Conservation (phyloP, 1,140 invertebrate species). For the Papilio aristodemus region DNA sequence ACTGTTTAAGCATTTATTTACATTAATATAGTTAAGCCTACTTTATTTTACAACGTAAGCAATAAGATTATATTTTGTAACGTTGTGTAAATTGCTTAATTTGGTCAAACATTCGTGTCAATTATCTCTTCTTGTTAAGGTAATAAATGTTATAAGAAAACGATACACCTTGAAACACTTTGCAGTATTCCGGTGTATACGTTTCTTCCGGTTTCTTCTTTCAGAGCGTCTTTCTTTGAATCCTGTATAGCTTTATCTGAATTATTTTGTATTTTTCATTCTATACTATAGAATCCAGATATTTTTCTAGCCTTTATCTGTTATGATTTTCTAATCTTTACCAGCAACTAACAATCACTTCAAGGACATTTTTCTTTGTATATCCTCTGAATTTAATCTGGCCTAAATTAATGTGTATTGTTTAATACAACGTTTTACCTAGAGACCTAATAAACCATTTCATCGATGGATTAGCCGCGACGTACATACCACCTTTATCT, state of each 20-base stretch:
- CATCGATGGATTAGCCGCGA: not conserved
- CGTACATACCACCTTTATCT: not conserved
- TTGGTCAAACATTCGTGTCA: not conserved
- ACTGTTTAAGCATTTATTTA: not conserved
- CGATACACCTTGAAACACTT: too few relatives aligned
- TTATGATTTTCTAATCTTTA: too few relatives aligned
- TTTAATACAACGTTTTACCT: not conserved
- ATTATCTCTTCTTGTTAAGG: too few relatives aligned
- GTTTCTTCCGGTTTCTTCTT: too few relatives aligned
- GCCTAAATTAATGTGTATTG: not conserved
- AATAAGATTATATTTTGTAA: not conserved
- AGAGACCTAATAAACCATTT: conserved; percentile 19
- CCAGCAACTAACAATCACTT: not conserved
- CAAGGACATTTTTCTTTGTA: not conserved
- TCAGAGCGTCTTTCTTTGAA: too few relatives aligned
- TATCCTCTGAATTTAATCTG: not conserved
- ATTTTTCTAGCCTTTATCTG: too few relatives aligned
- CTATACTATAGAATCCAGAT: too few relatives aligned
- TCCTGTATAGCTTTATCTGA: too few relatives aligned
- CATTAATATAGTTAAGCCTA: not conserved
- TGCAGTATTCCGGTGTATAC: too few relatives aligned
- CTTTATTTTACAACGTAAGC: not conserved
- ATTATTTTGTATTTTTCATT: too few relatives aligned
- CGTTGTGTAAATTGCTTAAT: not conserved
- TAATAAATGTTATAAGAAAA: not conserved